Conservation (phyloP, 2,113 vertebrate species). For the Prionailurus viverrinus region DNA sequence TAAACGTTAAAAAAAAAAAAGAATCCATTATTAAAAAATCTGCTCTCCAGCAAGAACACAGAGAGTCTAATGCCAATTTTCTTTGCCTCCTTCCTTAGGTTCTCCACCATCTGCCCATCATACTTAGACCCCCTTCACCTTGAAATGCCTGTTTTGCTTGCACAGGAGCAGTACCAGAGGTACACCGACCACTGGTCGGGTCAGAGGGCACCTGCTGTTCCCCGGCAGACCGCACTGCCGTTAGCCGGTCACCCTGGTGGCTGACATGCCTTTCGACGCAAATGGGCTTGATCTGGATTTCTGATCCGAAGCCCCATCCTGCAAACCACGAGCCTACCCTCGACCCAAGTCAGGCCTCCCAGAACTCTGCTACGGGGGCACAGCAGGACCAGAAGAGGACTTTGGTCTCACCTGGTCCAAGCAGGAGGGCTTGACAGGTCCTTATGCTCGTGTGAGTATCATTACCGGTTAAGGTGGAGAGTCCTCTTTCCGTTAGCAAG, state of each 20-base stretch:
- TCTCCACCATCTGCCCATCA: neutral
- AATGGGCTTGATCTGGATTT: neutral
- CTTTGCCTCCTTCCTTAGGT: neutral
- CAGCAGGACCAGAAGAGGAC: neutral
- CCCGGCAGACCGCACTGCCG: neutral
- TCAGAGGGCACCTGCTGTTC: neutral
- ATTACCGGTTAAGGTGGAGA: fast-evolving
- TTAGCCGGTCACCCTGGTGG: neutral
- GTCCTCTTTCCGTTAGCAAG: neutral
- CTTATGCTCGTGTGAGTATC: neutral
- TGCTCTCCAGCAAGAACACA: neutral
- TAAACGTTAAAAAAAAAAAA: too few species aligned
- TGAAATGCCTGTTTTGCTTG: fast-evolving
- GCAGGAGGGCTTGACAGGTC: fast-evolving
- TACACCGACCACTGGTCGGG: neutral
- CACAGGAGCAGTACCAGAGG: fast-evolving
- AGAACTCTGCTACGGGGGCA: neutral
- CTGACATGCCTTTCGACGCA: neutral
- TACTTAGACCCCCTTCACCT: neutral
- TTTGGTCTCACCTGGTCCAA: too few species aligned
- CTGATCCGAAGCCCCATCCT: neutral
- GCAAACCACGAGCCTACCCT: neutral
- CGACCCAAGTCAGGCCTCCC: neutral
- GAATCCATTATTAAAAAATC: neutral
- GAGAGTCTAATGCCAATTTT: neutral